Evolutionary conservation across 2,888 invertebrate genomes (phyloP), one percentile per base, ranked within the genome.

Genomic region (Druceiella hillmani): DNA sequence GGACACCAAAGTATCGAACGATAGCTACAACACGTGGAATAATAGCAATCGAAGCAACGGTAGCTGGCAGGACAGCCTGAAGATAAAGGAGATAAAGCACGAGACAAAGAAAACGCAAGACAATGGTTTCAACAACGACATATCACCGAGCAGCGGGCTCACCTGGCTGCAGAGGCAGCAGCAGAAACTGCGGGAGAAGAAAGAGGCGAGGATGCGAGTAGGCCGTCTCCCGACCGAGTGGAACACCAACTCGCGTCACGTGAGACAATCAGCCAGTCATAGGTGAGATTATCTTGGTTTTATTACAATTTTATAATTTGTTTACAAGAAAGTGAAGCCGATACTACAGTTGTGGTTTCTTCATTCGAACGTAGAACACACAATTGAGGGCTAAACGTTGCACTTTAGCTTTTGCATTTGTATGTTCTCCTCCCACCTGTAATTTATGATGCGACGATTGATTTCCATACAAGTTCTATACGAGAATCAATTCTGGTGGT

Each of bases 101-200:
- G 56, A 67, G 5, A 57, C 67, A n/a, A 66, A 67, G 2, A 68
- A 67, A 48, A 63, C 65, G 34, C 57, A 57, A 24, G 53, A 56
- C 7, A 68, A 65, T 42, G 62, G 61, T 25, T n/a, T n/a, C n/a
- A n/a, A n/a, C n/a, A n/a, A n/a, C n/a, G n/a, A n/a, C n/a, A n/a
- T n/a, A n/a, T n/a, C n/a, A n/a, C n/a, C n/a, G n/a, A 62, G 62
- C 45, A 65, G 70, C n/a, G 75, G 75, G 14, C 65, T 82, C 46
- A 83, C 87, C 37, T 89, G 88, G 88, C 72, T 89, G 44, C 87
- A 87, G 61, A 74, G 83, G 47, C 88, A 89, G 56, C 88, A 89
- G 56, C 78, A 85, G 58, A 87, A 87, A 58, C 72, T 89, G 29
- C 76, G 85, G 32, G 87, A 87, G 51, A 75, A 83, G 50, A 76